A percentile compares a stretch with the other conserved stretches of the same genome.
These are phyloP conservation scores for Sphenodon punctatus DNA, from an alignment of 2,797 vertebrate species.

Conservation along the genomic window DNA sequence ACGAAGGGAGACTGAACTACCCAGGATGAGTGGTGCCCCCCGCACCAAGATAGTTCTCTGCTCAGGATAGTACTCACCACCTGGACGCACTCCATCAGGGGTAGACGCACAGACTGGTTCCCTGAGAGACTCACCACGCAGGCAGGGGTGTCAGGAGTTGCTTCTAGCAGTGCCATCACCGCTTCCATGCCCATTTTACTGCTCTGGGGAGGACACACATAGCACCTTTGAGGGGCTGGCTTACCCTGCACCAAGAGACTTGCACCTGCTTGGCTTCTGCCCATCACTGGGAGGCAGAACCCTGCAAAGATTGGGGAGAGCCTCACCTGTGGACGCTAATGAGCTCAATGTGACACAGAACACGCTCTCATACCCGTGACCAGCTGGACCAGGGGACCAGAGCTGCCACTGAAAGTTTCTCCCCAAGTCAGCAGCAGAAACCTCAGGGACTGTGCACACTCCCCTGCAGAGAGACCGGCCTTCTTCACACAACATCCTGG, in stretches of 20 bases:
- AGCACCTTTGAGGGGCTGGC: rapidly evolving
- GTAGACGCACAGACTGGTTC: slow-evolving; percentile 90
- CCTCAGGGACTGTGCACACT: too few relatives aligned
- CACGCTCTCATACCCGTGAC: too few relatives aligned
- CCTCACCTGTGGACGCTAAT: too few relatives aligned
- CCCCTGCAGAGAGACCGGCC: too few relatives aligned
- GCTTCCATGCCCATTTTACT: slow-evolving; percentile 95
- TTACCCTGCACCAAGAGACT: neutral
- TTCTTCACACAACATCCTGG: too few relatives aligned
- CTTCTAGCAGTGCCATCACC: slow-evolving; percentile 91
- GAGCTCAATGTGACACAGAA: too few relatives aligned
- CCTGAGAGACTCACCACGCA: slow-evolving; percentile 93
- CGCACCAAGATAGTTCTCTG: too few relatives aligned
- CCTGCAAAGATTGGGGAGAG: too few relatives aligned
- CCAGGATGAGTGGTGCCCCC: neutral
- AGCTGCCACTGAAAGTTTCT: too few relatives aligned
- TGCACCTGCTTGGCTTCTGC: neutral
- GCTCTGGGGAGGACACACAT: slow-evolving; percentile 78
- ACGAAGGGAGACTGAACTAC: neutral
- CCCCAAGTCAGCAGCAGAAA: too few relatives aligned
- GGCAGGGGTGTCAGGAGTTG: slow-evolving; percentile 86
- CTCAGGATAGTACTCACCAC: slow-evolving; percentile 91
- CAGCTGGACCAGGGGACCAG: too few relatives aligned
- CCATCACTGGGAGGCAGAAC: neutral
- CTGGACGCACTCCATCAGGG: slow-evolving; percentile 95